Evolutionary conservation across 2,888 invertebrate species (phyloP).

Genomic region (Plebejus melissa): DNA sequence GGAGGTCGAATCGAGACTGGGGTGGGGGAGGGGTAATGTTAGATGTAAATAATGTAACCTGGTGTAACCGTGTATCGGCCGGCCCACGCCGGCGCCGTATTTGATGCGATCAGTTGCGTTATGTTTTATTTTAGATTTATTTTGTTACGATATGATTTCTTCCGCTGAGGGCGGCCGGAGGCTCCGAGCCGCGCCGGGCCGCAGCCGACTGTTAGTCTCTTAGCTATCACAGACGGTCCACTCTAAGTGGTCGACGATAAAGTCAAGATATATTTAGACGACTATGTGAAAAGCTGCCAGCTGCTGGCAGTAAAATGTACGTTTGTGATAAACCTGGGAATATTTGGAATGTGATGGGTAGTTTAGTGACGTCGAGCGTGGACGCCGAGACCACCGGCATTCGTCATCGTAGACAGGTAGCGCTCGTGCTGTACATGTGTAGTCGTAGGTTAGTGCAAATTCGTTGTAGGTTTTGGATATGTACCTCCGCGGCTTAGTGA

Average conservation of each 20-base stretch:
- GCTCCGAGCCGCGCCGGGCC: constrained; percentile 17
- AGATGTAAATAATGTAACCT: constrained; percentile 22
- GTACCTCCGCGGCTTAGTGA: constrained; percentile 5
- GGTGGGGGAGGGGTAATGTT: not conserved
- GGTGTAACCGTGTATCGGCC: constrained; percentile 16
- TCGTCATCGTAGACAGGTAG: constrained; percentile 28
- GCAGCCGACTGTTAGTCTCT: constrained; percentile 17
- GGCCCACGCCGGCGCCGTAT: constrained; percentile 45
- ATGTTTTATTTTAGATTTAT: constrained; percentile 54
- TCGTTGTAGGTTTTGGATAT: constrained; percentile 34
- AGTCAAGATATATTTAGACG: constrained; percentile 52
- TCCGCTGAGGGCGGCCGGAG: constrained; percentile 6
- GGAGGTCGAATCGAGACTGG: constrained; percentile 17
- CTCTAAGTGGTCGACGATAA: constrained; percentile 53
- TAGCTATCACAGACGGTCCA: constrained; percentile 36
- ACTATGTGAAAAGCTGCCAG: constrained; percentile 69
- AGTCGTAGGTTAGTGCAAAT: constrained; percentile 63
- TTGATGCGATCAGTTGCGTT: constrained; percentile 59
- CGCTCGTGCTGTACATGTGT: constrained; percentile 27
- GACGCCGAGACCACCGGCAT: not conserved
- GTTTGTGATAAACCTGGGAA: constrained; percentile 75
- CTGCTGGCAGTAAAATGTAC: constrained; percentile 74
- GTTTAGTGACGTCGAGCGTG: constrained; percentile 13
- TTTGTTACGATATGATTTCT: constrained; percentile 46
- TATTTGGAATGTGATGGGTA: constrained; percentile 65